Conservation (phyloP, 2,888 invertebrate species). For the Dione juno region DNA sequence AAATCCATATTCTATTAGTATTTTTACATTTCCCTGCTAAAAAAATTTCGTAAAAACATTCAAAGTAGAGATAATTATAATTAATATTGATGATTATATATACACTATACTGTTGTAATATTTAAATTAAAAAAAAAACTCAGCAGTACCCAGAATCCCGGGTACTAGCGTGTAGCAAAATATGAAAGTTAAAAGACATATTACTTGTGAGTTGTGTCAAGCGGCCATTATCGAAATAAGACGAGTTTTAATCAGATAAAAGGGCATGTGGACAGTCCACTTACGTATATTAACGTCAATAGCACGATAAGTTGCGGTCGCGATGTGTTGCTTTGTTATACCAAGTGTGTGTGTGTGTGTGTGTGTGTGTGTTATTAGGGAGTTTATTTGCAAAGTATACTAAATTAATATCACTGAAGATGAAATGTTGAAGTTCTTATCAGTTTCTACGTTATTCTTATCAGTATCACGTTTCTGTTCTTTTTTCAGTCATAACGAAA, state of each 20-base stretch:
- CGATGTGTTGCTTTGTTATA: slow-evolving; percentile 17
- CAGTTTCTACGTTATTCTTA: no score
- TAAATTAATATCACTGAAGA: no score
- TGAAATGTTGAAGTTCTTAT: no score
- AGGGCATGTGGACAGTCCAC: slow-evolving; percentile 45
- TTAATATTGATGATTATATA: no score
- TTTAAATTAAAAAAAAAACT: no score
- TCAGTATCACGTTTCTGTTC: no score
- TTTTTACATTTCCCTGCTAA: no score
- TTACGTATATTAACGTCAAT: slow-evolving; percentile 48
- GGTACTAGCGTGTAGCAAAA: neutral
- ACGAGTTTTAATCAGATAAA: slow-evolving; percentile 49
- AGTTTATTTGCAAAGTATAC: slow-evolving; percentile 11
- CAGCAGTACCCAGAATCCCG: neutral
- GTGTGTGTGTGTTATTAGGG: slow-evolving; percentile 2
- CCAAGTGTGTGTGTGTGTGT: slow-evolving; percentile 8
- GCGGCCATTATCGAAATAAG: slow-evolving; percentile 47
- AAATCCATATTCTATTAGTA: no score
- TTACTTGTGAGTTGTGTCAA: slow-evolving; percentile 30
- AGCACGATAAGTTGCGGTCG: slow-evolving; percentile 36
- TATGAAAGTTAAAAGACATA: slow-evolving; percentile 23
- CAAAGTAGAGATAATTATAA: no score
- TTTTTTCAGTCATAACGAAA: no score
- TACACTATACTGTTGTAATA: no score
- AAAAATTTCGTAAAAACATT: no score